Conservation (phyloP, 2,797 vertebrate genomes). For the Catharus ustulatus region DNA sequence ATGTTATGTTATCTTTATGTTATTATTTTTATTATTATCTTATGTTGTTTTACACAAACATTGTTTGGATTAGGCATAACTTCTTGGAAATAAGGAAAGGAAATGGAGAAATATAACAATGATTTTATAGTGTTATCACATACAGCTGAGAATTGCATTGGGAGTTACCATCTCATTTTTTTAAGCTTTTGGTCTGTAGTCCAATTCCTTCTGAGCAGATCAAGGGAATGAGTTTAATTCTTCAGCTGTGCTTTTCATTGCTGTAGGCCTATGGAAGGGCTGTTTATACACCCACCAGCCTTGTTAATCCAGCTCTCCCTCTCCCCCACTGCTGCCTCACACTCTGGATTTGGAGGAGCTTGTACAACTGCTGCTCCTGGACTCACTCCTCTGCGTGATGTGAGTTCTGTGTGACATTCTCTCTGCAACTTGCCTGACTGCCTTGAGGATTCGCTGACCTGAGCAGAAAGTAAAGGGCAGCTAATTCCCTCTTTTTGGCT, state of each 20-base stretch:
- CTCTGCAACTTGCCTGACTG: neutral
- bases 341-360: neutral
- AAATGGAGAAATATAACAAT: neutral
- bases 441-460: constrained; percentile 38
- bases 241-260: neutral
- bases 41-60: neutral
- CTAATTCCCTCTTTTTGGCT: neutral
- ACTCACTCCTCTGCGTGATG: neutral
- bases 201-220: neutral
- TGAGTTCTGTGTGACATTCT: neutral
- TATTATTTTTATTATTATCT: no score
- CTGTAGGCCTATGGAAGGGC: neutral
- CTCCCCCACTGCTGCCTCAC: fast-evolving
- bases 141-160: neutral
- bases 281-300: neutral
- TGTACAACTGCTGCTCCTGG: neutral
- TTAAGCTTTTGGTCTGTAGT: neutral
- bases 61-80: neutral
- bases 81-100: neutral
- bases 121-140: neutral
- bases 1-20: no score
- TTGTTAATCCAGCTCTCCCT: neutral
- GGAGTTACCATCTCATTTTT: neutral
- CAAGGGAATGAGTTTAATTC: neutral
- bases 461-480: constrained; percentile 39